phyloP scores from a whole-genome alignment of 2,888 invertebrate genomes.

The Macrophya alboannulata region DNA sequence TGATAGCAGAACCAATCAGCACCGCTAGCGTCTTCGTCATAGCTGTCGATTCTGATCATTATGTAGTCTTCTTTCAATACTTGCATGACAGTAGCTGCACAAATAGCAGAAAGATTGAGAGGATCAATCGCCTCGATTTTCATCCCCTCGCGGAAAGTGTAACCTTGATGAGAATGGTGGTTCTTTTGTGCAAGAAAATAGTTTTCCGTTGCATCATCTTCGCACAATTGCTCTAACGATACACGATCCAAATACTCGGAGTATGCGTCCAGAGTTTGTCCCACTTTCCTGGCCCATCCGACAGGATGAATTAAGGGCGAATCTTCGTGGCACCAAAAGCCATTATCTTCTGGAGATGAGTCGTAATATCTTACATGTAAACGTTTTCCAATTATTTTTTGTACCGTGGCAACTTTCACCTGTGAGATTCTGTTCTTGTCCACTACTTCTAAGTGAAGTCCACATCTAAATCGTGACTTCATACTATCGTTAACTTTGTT shows the following conservation, averaged over 20 bases:
- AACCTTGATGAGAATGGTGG: constrained; percentile 80
- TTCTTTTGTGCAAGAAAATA: constrained; percentile 86
- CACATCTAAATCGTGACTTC: constrained; percentile 91
- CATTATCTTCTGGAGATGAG: constrained; percentile 89
- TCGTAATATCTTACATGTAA: constrained; percentile 95
- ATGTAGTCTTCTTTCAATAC: constrained; percentile 96
- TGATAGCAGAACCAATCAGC: constrained; percentile 99
- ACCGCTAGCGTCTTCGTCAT: constrained; percentile 89
- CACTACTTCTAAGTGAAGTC: constrained; percentile 95
- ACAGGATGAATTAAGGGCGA: constrained; percentile 97
- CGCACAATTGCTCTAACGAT: constrained; percentile 86
- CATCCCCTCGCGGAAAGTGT: constrained; percentile 91
- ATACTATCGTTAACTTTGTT: constrained; percentile 92
- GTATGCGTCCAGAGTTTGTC: constrained; percentile 94
- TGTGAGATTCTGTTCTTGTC: constrained; percentile 98
- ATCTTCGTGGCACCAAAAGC: constrained; percentile 99
- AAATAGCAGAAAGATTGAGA: constrained; percentile 95
- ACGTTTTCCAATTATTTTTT: constrained; percentile 95
- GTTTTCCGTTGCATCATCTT: constrained; percentile 91
- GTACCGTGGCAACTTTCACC: constrained; percentile 94
- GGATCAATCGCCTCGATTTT: constrained; percentile 99
- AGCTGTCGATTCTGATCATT: constrained; percentile 98
- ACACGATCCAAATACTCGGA: constrained; percentile 89
- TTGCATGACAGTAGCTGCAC: constrained; percentile 97
- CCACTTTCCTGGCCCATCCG: constrained; percentile 96